Evolutionary conservation across 2,797 vertebrate species (phyloP).

Genomic region (Galago senegalensis): DNA sequence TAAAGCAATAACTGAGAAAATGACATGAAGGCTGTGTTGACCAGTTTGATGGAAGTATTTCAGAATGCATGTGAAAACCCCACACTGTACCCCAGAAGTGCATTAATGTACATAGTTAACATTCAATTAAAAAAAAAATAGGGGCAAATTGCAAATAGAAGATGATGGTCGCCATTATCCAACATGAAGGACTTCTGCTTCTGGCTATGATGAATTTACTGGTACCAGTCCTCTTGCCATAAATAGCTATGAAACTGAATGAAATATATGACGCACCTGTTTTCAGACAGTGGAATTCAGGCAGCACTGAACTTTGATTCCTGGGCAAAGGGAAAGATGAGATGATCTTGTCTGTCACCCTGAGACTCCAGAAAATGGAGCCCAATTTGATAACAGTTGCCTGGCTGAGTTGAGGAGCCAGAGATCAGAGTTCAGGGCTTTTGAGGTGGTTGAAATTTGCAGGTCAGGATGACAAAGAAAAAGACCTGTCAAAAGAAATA

Average conservation of each 20-base stretch:
- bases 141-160: neutral
- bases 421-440: neutral
- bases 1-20: no score
- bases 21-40: no score
- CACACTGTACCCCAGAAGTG: no score
- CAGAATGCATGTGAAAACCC: no score
- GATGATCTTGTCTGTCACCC: neutral
- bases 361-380: neutral
- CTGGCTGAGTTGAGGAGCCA: neutral
- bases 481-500: neutral
- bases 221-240: neutral
- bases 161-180: neutral
- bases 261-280: neutral
- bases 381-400: neutral
- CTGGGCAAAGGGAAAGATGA: neutral
- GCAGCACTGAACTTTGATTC: neutral
- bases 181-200: neutral
- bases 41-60: no score
- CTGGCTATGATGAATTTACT: neutral
- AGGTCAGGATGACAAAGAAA: neutral
- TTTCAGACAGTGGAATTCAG: neutral
- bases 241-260: neutral
- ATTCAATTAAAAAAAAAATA: neutral
- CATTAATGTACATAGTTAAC: no score
- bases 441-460: neutral